These are phyloP conservation scores for Ptiloglossa arizonensis DNA, from an alignment of 1,140 invertebrate species.

Conservation along the genomic window DNA sequence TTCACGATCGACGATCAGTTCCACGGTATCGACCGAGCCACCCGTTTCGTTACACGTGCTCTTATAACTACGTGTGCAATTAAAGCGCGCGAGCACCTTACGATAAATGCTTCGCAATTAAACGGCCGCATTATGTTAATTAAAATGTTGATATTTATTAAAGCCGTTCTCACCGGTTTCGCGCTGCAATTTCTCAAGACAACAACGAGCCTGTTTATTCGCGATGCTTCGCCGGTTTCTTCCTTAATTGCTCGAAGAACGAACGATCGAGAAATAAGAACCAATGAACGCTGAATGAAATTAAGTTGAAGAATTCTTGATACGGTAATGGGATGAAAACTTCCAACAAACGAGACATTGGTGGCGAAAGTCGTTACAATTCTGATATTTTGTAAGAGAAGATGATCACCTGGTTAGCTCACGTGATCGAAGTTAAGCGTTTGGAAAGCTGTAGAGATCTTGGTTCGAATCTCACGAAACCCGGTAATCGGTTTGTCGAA, in stretches of 20 bases:
- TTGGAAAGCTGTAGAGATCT: no score
- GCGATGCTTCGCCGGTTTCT: constrained; percentile 18
- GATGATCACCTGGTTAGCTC: no score
- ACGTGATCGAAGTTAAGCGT: no score
- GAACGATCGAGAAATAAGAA: constrained; percentile 17
- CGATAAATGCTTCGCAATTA: constrained; percentile 67
- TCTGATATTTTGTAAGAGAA: no score
- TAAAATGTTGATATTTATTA: constrained; percentile 72
- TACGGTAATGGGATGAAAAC: no score
- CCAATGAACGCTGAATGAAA: no score
- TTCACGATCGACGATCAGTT: constrained; percentile 42
- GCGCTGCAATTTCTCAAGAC: constrained; percentile 54
- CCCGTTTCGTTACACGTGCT: constrained; percentile 46
- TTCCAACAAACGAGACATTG: no score
- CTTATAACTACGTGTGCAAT: constrained; percentile 65
- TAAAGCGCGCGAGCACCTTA: constrained; percentile 52
- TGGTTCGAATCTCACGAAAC: no score
- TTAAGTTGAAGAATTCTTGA: no score
- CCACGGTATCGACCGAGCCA: constrained; percentile 36
- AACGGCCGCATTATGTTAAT: constrained; percentile 69
- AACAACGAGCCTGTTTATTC: constrained; percentile 40
- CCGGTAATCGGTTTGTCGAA: no score
- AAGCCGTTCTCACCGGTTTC: constrained; percentile 45
- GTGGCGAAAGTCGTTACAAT: no score
- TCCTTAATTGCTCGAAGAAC: constrained; percentile 43